phyloP scores from a whole-genome alignment of 1,140 invertebrate species.

The Eubasilissa regina region DNA sequence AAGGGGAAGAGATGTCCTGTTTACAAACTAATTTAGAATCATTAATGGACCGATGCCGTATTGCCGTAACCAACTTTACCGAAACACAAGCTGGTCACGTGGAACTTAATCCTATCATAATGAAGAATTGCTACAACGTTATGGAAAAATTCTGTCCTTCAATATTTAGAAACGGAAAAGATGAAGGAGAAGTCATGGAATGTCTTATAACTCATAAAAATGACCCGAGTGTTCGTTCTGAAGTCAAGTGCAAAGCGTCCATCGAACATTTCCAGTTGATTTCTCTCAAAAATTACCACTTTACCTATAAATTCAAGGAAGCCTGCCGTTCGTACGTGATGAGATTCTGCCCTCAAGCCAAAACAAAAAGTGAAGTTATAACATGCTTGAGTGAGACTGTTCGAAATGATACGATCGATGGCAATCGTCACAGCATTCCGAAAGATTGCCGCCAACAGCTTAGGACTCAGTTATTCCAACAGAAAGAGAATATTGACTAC shows the following conservation, averaged over 20 bases:
- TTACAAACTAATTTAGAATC: constrained; percentile 92
- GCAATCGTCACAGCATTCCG: constrained; percentile 83
- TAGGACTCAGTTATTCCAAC: constrained; percentile 89
- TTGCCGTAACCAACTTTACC: constrained; percentile 89
- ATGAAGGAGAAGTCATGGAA: constrained; percentile 91
- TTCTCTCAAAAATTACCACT: constrained; percentile 94
- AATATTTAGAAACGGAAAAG: constrained; percentile 79
- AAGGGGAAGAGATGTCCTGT: constrained; percentile 92
- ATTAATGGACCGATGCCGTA: constrained; percentile 77
- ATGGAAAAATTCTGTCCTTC: constrained; percentile 87
- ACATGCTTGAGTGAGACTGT: constrained; percentile 92
- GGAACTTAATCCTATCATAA: constrained; percentile 90
- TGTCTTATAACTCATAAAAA: constrained; percentile 96
- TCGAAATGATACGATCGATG: constrained; percentile 88
- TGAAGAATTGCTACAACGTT: constrained; percentile 84
- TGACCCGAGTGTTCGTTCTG: constrained; percentile 80
- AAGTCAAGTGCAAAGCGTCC: constrained; percentile 91
- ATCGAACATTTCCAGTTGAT: constrained; percentile 96
- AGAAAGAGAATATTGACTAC: constrained; percentile 88
- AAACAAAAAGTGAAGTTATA: constrained; percentile 91
- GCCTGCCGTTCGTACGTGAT: constrained; percentile 90
- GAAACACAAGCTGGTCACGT: constrained; percentile 90
- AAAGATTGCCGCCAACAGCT: constrained; percentile 92
- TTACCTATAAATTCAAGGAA: constrained; percentile 96
- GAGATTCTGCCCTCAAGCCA: constrained; percentile 83